Percentiles rank a stretch among this genome's conserved stretches.
phyloP scores from a whole-genome alignment of 2,113 vertebrate species.

The Solea solea region DNA sequence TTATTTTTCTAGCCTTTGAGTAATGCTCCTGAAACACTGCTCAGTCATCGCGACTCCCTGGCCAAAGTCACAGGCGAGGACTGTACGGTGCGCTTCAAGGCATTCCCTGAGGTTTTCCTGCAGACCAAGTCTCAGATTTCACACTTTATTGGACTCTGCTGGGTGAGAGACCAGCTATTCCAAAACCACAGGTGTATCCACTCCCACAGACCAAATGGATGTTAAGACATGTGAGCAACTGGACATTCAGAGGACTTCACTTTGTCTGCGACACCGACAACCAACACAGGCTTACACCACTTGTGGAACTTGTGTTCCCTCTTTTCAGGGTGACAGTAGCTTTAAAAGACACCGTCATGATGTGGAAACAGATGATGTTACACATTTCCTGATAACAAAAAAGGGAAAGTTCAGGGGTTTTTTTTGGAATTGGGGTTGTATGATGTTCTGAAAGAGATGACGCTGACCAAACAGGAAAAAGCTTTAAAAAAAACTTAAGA shows the following conservation, averaged over 20 bases:
- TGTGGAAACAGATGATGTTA: conserved; percentile 15
- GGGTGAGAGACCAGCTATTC: conserved; percentile 51
- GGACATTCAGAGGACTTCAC: conserved; percentile 23
- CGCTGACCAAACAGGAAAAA: too few relatives aligned
- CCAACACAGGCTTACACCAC: not conserved
- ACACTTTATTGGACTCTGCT: conserved; percentile 56
- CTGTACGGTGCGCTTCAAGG: conserved; percentile 40
- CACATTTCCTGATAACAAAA: not conserved
- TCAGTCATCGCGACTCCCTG: conserved; percentile 22
- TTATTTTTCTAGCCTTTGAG: conserved; percentile 36
- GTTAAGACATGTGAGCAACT: conserved; percentile 44
- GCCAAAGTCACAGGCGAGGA: conserved; percentile 39
- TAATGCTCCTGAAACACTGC: conserved; percentile 16
- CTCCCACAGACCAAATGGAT: conserved; percentile 53
- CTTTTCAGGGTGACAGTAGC: conserved; percentile 1
- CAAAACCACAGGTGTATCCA: conserved; percentile 69
- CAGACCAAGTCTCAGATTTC: conserved; percentile 62
- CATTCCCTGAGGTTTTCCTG: conserved; percentile 66
- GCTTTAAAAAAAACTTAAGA: too few relatives aligned
- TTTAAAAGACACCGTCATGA: conserved; percentile 8
- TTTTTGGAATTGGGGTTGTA: too few relatives aligned
- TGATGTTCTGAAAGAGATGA: too few relatives aligned
- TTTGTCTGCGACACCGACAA: not conserved
- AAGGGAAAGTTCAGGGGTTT: too few relatives aligned
- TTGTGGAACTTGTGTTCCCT: not conserved